Base-by-base conservation (phyloP, 2,888 invertebrate genomes). In the Bombyx huttoni region DNA sequence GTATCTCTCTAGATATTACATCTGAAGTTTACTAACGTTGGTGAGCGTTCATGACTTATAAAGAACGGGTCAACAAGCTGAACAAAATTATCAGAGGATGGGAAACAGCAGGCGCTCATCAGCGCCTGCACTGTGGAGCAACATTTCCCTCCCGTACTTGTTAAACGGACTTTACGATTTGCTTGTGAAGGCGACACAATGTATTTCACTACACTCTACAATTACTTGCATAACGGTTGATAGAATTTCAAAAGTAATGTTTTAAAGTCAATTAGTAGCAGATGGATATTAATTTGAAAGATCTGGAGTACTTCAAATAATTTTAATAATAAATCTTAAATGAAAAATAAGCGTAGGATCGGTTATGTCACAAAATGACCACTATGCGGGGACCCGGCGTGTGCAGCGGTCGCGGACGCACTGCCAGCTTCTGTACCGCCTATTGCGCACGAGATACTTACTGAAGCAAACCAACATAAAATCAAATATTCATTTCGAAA, bases 61-160 rank as follows among this genome's bases (percentile, higher is more conserved):
- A 73, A 73, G 65, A 78, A 70, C 51, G 80, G 80, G 58, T 80
- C 78, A 60, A 81, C 69, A 49, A 84, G 78, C 59, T 78, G 75
- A 55, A 68, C 67, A 54, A 86, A 71, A 55, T 73, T 73, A 61
- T 80, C 82, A 58, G 77, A 66, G 55, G 83, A 72, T 63, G 82
- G 87, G 68, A 83, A 61, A 69, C 85, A 87, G 74, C 85, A 87
- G 69, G 76, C 79, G 69, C 72, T 75, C 53, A 83, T 64, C 58
- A 81, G 70, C 67, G 79, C 75, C 69, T 75, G 69, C 64, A 77
- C 63, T 55, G 75, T 73, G 57, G 73, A 68, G 82, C 82, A 80
- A 61, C 70, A 65, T 63, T 73, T 68, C 57, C 68, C 73, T 61
- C 77, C 73, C 78, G 78, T 73, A 55, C 68, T 71, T 60, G 65